Base-by-base conservation (phyloP, 2,797 vertebrate species). In the Phrynocephalus vlangalii region DNA sequence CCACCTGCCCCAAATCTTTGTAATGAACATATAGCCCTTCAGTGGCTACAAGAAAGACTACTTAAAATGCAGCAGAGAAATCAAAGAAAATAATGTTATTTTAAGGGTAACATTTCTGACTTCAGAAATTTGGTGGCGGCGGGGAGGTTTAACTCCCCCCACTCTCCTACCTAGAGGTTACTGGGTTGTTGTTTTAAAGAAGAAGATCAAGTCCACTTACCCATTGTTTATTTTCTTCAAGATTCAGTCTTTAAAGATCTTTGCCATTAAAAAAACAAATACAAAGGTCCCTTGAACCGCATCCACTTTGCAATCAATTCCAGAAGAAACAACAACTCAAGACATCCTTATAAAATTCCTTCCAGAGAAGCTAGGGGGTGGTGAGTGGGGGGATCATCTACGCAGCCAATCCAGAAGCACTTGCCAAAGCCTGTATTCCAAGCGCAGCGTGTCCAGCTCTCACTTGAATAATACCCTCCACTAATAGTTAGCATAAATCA, bases 401-500 rank as follows among this genome's bases (percentile, higher is more conserved):
- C 78, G 85, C 38, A 0, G 0, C 72, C 92, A 82, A 79, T 84
- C n/a, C 79, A 89, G 44, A 73, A 85, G 67, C 66, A 63, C 33
- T 70, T 30, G 83, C 87, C 48, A 87, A 44, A 82, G 56, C 73
- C 48, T 87, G 48, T 90, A 86, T 13, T 87, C 68, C 56, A 52
- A 28, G 86, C 76, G 33, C 26, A 93, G 77, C 83, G 77, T 71
- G 30, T 86, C 90, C 87, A 84, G 44, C 71, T 91, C 86, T 89
- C 83, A 85, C 76, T 79, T 83, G 92, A 94, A 82, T n/a, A 85
- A 91, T 85, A 3, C 30, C 71, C 78, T 88, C 20, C 84, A 91
- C 89, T 84, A 91, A 76, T 72, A 90, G 83, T 89, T 91, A 90
- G 83, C 84, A 77, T 26, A 82, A 92, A 92, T 88, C 83, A 91